These are phyloP conservation scores for Adineta ricciae DNA, from an alignment of 2,888 invertebrate genomes.

Conservation along the genomic window DNA sequence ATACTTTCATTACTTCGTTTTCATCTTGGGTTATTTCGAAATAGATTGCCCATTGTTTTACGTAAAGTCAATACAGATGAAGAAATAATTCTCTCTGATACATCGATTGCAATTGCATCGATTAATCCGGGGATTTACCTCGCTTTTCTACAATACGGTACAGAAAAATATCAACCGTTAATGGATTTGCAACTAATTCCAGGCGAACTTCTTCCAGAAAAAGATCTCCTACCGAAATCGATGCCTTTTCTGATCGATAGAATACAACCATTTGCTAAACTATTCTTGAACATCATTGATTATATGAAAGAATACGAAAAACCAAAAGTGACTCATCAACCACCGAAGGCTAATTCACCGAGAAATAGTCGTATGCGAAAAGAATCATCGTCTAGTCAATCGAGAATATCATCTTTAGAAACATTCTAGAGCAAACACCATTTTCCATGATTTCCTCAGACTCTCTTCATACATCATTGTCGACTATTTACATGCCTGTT, in stretches of 20 bases:
- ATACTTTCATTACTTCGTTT: background rate
- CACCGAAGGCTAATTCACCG: background rate
- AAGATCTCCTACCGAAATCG: background rate
- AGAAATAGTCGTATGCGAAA: background rate
- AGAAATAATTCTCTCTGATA: background rate
- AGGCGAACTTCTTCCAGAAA: background rate
- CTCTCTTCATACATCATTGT: background rate
- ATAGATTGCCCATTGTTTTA: background rate
- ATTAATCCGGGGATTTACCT: background rate
- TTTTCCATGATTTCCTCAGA: background rate
- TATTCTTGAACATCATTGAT: background rate
- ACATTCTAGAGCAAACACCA: background rate
- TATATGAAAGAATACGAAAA: constrained; percentile 5
- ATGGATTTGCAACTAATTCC: background rate
- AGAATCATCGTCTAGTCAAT: too few species aligned
- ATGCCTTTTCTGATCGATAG: background rate
- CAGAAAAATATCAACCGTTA: background rate
- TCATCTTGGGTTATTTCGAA: background rate
- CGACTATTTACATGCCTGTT: background rate
- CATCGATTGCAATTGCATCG: background rate
- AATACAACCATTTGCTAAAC: background rate
- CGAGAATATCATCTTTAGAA: too few species aligned
- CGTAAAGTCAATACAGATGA: background rate
- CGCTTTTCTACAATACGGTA: background rate
- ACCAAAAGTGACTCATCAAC: background rate